Evolutionary conservation across 2,888 invertebrate species (phyloP).

Genomic region (Microdon myrmicae): DNA sequence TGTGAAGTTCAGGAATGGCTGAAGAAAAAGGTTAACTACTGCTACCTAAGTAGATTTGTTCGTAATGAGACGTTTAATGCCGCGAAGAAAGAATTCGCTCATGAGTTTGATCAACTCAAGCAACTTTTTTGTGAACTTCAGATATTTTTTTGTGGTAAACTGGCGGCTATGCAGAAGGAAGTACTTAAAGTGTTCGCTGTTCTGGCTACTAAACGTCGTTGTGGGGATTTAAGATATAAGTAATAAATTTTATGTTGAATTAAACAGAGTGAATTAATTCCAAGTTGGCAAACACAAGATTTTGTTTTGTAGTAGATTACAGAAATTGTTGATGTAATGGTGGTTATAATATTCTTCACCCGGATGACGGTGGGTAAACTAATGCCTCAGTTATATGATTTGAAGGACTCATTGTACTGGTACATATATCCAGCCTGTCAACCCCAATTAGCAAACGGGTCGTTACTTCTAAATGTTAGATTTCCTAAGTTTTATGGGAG

Average conservation of each 20-base stretch:
- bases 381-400: neutral
- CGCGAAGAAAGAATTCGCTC: conserved; percentile 6
- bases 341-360: no score
- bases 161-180: conserved; percentile 17
- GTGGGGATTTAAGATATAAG: no score
- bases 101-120: conserved; percentile 13
- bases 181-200: conserved; percentile 11
- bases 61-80: neutral
- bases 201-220: conserved; percentile 13
- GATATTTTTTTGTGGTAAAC: conserved; percentile 3
- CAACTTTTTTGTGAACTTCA: conserved; percentile 27
- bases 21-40: conserved; percentile 21
- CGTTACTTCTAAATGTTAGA: conserved; percentile 1
- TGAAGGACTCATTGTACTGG: conserved; percentile 1
- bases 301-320: no score
- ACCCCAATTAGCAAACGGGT: conserved; percentile 24
- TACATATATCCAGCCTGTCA: conserved; percentile 16
- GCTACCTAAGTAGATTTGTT: conserved; percentile 18
- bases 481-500: conserved; percentile 17
- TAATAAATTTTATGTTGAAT: no score
- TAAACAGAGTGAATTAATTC: conserved; percentile 20
- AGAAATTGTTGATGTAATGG: no score
- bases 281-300: neutral
- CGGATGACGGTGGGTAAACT: conserved; percentile 11
- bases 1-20: conserved; percentile 15